Percentiles rank a stretch among this genome's conserved stretches.
Conservation (phyloP, 2,113 vertebrate genomes). For the Acanthochromis polyacanthus region DNA sequence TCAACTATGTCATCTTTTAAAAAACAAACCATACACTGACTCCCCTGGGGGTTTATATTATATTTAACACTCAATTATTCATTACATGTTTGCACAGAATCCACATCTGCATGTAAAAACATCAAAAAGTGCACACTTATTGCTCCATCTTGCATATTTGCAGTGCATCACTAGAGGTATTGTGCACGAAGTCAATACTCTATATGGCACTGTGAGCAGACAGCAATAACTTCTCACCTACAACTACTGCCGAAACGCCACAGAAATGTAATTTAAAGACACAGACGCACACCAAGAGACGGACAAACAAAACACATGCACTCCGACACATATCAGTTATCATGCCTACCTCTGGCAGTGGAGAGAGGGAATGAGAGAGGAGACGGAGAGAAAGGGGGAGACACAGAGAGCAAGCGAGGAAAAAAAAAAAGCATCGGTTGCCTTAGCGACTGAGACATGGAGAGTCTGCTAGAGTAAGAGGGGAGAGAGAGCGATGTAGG, state of each 20-base stretch:
- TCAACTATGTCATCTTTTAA: slow-evolving; percentile 47
- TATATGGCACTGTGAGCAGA: slow-evolving; percentile 63
- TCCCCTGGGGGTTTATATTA: slow-evolving; percentile 23
- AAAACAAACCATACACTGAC: slow-evolving; percentile 23
- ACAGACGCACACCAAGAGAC: slow-evolving; percentile 34
- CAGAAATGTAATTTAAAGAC: slow-evolving; percentile 67
- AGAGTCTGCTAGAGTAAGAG: slow-evolving; percentile 77
- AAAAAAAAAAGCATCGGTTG: slow-evolving; percentile 87
- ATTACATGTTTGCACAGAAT: slow-evolving; percentile 49
- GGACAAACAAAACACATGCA: slow-evolving; percentile 39
- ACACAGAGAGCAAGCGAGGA: slow-evolving; percentile 78
- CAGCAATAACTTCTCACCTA: slow-evolving; percentile 65
- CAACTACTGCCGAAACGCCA: slow-evolving; percentile 68
- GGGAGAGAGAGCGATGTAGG: slow-evolving; percentile 65
- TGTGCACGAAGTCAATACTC: slow-evolving; percentile 58
- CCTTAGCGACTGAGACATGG: slow-evolving; percentile 88
- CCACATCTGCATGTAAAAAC: slow-evolving; percentile 60
- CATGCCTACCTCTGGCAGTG: slow-evolving; percentile 86
- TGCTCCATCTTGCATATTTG: slow-evolving; percentile 47
- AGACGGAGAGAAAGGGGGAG: slow-evolving; percentile 78
- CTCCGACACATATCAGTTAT: slow-evolving; percentile 80
- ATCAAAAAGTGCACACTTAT: slow-evolving; percentile 42
- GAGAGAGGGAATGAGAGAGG: slow-evolving; percentile 83
- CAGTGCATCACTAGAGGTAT: slow-evolving; percentile 62
- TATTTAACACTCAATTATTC: slow-evolving; percentile 60